Conservation (phyloP, 2,888 invertebrate species). For the Tenthredo distinguenda region DNA sequence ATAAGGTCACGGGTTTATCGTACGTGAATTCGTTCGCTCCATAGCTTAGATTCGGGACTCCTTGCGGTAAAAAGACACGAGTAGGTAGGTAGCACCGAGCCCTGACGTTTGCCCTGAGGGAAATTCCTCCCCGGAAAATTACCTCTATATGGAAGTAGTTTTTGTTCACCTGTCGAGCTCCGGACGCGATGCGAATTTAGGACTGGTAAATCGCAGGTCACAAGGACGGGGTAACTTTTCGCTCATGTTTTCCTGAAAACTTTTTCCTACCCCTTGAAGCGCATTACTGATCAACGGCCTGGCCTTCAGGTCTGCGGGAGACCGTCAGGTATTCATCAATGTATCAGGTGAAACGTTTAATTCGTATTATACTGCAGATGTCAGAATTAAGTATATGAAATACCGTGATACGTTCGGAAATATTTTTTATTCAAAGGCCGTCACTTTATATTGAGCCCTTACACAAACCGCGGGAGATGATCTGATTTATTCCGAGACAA, state of each 20-base stretch:
- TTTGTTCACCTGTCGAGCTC: constrained; percentile 37
- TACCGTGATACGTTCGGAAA: neutral
- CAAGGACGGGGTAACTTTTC: neutral
- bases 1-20: neutral
- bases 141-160: neutral
- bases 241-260: neutral
- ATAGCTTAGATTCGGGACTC: neutral
- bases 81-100: neutral
- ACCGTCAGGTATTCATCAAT: neutral
- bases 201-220: neutral
- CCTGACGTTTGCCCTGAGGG: constrained; percentile 33
- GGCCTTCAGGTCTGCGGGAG: neutral
- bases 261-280: neutral
- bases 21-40: neutral
- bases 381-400: neutral
- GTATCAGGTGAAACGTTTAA: neutral
- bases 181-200: neutral
- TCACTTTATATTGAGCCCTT: neutral
- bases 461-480: neutral
- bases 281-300: neutral
- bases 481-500: constrained; percentile 1
- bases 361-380: neutral
- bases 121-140: constrained; percentile 13
- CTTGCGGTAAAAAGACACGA: constrained; percentile 1
- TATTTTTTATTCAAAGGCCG: neutral